Base-by-base conservation (phyloP, 2,888 invertebrate genomes). In the Scelioninae gen. 1 region DNA sequence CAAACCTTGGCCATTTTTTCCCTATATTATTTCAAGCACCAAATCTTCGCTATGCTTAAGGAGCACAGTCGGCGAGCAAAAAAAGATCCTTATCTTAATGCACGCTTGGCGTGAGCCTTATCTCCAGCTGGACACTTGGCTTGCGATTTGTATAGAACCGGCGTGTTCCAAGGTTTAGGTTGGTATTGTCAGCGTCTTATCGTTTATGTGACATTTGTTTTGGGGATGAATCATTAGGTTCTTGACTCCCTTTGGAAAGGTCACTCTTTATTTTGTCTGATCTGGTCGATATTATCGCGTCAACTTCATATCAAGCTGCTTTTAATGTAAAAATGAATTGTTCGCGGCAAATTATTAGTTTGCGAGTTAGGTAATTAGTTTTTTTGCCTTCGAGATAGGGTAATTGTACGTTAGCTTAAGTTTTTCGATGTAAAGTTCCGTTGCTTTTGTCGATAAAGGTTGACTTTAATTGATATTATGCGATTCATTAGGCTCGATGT, bases 81-180 rank as follows among this genome's bases (percentile, higher is more conserved):
- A 23, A 78, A 56, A 66, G 86, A 89, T 89, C 78, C 43, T 77
- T 83, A 89, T 89, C 89, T 89, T 88, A 90, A 90, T 88, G 89
- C 82, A 80, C 55, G 56, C 84, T 87, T 90, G 83, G 89, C 90
- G 90, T 90, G 90, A 87, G 81, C 74, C 86, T 89, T 90, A 90
- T 90, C 90, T 84, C 49, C 0, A 66, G 15, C 34, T 31, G 29
- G 53, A 60, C n/a, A 66, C 53, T 82, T 53, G 53, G 55, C 32
- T 66, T 74, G 80, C 56, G 79, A 77, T 63, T 83, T 63, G 78
- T 76, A 60, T 45, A 45, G 45, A 31, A 60, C 11, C 58, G 13
- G 47, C 45, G 9, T 7, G 34, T 32, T 78, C 51, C 86, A 86
- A 87, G 87, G 85, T 77, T 85, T 80, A 72, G 63, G 66, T 72